Percentiles rank a stretch among this genome's conserved stretches.
Evolutionary conservation across 2,797 vertebrate genomes (phyloP).

Genomic region (Masticophis lateralis): DNA sequence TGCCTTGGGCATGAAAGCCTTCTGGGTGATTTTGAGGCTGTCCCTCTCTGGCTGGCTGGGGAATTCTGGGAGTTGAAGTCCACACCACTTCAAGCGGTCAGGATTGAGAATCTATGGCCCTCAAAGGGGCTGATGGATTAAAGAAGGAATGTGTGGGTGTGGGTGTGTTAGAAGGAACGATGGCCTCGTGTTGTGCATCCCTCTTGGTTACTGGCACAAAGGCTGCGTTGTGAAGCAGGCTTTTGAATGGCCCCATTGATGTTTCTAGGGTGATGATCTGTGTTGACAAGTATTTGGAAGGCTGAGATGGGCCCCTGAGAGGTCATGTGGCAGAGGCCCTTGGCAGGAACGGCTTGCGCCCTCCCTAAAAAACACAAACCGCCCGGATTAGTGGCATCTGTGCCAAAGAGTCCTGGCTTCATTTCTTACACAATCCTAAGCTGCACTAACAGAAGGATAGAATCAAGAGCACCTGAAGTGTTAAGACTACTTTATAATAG

Average conservation of each 20-base stretch:
- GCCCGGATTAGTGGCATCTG: neutral
- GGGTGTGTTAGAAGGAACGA: neutral
- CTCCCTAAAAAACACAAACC: neutral
- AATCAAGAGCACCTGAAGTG: neutral
- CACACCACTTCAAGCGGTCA: neutral
- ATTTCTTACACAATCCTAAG: neutral
- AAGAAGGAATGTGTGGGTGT: neutral
- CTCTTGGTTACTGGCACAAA: neutral
- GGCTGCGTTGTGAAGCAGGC: neutral
- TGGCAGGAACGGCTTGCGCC: neutral
- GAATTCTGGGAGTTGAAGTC: neutral
- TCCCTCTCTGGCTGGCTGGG: neutral
- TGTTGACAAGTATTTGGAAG: neutral
- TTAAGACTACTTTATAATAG: neutral
- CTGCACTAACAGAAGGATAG: neutral
- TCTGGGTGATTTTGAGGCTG: neutral
- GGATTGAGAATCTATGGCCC: neutral
- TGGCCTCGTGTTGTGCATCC: neutral
- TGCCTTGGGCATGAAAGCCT: no score
- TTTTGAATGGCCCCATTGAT: neutral
- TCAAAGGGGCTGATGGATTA: neutral
- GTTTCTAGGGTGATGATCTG: neutral
- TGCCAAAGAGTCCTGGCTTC: neutral
- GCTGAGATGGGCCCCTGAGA: neutral
- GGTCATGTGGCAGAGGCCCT: neutral